A percentile compares a stretch with the other conserved stretches of the same genome.
These are phyloP conservation scores for Trematomus loennbergii DNA, from an alignment of 2,113 vertebrate species.

Conservation along the genomic window DNA sequence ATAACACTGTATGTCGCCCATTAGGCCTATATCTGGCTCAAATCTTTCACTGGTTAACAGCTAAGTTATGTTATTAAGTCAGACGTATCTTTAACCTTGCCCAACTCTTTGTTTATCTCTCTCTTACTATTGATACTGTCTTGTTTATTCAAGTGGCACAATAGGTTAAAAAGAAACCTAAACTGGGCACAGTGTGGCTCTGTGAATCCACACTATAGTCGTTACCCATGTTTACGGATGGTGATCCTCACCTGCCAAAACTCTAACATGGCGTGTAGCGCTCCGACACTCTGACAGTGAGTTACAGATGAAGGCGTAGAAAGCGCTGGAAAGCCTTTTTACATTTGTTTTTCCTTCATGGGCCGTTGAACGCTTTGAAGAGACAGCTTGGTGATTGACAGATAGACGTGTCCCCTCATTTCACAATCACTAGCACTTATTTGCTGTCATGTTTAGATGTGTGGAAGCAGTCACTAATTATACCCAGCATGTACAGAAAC, in stretches of 20 bases:
- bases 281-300: slow-evolving; percentile 63
- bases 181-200: neutral
- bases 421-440: slow-evolving; percentile 60
- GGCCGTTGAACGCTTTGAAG: slow-evolving; percentile 47
- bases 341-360: too few species aligned
- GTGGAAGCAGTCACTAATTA: slow-evolving; percentile 44
- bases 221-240: slow-evolving; percentile 1
- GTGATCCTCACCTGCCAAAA: slow-evolving; percentile 37
- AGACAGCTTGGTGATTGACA: slow-evolving; percentile 50
- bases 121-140: neutral
- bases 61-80: neutral
- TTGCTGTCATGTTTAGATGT: slow-evolving; percentile 37
- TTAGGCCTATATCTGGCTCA: too few species aligned
- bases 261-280: slow-evolving; percentile 21
- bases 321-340: too few species aligned
- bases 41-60: too few species aligned
- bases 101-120: neutral
- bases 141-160: neutral
- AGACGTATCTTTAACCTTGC: neutral
- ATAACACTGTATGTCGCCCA: too few species aligned
- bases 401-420: slow-evolving; percentile 39
- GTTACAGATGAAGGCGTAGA: slow-evolving; percentile 45
- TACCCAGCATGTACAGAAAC: neutral
- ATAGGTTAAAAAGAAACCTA: neutral
- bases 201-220: slow-evolving; percentile 3